Percentiles rank a stretch among this genome's conserved stretches.
These are phyloP conservation scores for Peromyscus melanophrys DNA, from an alignment of 2,797 vertebrate genomes.

Conservation along the genomic window DNA sequence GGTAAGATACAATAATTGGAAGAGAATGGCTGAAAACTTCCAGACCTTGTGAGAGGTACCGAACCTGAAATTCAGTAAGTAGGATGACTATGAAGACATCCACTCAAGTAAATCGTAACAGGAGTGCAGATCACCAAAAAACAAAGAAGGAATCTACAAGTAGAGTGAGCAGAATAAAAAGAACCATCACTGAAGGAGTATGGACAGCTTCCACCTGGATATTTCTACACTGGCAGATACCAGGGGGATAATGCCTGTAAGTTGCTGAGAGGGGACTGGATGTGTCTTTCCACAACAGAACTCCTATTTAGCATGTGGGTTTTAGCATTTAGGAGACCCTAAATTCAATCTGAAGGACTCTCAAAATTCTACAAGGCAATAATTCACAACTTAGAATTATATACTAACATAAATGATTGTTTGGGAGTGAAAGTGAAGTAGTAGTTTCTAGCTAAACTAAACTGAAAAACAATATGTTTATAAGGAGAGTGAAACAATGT, in stretches of 20 bases:
- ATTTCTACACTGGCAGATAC: neutral
- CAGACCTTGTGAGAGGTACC: neutral
- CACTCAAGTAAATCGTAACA: neutral
- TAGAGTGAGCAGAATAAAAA: neutral
- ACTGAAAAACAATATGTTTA: neutral
- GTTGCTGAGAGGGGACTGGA: neutral
- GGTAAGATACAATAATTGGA: neutral
- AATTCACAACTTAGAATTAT: neutral
- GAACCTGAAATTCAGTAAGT: neutral
- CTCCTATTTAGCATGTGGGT: neutral
- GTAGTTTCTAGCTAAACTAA: neutral
- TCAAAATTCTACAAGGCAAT: neutral
- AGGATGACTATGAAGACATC: neutral
- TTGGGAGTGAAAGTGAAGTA: neutral
- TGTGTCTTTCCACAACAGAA: rapidly evolving
- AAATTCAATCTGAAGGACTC: neutral
- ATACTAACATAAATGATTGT: neutral
- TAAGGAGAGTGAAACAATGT: neutral
- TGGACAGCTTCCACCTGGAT: rapidly evolving
- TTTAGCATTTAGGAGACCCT: neutral
- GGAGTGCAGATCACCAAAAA: neutral
- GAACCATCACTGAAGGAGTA: neutral
- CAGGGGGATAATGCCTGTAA: neutral
- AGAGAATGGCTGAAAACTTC: neutral
- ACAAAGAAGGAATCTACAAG: neutral